Evolutionary conservation across 1,140 invertebrate species (phyloP).

Genomic region (Drosophila lini): DNA sequence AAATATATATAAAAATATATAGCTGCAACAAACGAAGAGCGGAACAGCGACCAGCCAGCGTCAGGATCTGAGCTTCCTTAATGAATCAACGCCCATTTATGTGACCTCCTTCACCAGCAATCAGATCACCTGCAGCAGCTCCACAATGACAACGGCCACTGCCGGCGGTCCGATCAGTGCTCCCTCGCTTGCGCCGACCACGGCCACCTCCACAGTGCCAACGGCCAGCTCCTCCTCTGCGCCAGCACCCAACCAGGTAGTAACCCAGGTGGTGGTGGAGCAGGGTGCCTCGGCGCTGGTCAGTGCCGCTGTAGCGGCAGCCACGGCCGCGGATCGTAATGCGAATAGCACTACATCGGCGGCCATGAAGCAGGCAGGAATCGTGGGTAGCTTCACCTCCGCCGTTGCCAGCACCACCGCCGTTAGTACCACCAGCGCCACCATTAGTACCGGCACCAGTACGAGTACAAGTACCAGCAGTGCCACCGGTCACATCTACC

Average conservation of each 20-base stretch:
- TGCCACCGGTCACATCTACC: conserved; percentile 68
- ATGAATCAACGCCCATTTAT: conserved; percentile 88
- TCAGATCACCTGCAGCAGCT: conserved; percentile 86
- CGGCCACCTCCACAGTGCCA: conserved; percentile 57
- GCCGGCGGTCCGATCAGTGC: conserved; percentile 80
- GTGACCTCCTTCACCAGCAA: conserved; percentile 90
- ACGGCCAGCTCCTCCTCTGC: conserved; percentile 28
- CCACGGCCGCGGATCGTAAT: conserved; percentile 62
- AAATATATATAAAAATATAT: neutral
- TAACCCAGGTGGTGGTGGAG: conserved; percentile 33
- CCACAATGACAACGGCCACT: conserved; percentile 85
- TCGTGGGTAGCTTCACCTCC: neutral
- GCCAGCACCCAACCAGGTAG: conserved; percentile 35
- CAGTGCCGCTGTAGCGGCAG: conserved; percentile 65
- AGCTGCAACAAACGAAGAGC: conserved; percentile 84
- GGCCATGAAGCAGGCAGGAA: conserved; percentile 43
- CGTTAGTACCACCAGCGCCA: conserved; percentile 5
- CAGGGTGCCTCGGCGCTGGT: conserved; percentile 52
- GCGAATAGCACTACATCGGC: conserved; percentile 69
- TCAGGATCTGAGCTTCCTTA: conserved; percentile 86
- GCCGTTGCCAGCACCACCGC: neutral
- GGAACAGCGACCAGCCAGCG: conserved; percentile 85
- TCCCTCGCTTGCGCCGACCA: conserved; percentile 65
- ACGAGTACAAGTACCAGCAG: conserved; percentile 44
- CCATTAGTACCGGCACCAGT: conserved; percentile 1